Evolutionary conservation across 1,140 invertebrate species (phyloP), one percentile per base, ranked within the genome.

Genomic region (Steinernema khuongi): DNA sequence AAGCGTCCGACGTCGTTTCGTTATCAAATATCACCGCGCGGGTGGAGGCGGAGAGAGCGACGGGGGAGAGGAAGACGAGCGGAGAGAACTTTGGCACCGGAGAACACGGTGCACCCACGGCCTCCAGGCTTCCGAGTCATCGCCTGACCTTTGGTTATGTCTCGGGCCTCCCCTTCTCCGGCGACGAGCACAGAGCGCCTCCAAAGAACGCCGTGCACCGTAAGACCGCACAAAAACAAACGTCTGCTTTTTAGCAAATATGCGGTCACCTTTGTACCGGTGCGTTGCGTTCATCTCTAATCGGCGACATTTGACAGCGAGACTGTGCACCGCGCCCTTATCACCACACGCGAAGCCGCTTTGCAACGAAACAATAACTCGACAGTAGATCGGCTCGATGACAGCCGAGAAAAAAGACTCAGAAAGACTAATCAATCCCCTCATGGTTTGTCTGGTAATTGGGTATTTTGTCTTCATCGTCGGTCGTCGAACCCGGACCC

Each of bases 371-470:
- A 7, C 50, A 60, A 17, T 11, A 41, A 7, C n/a, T n/a, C 36
- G 7, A 41, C 22, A n/a, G 14, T 4, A n/a, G 22, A 60, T 22
- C 14, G 7, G 50, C 19, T 60, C 14, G 14, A n/a, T 41, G 7
- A 41, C 14, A 14, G 4, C 14, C 14, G 19, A 2, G 26, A 60
- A 60, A 60, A 60, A 2, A 60, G 50, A 60, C 50, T 60, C 50
- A 60, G 50, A 60, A 60, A 60, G 50, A 60, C 50, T 60, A 60
- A 60, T 60, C 50, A 60, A 17, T 60, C 50, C 50, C 50, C 14
- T n/a, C 50, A 60, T 60, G 50, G 50, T 22, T 60, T 7, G 26
- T 60, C 50, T 60, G 50, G 50, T 60, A 22, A 22, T n/a, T 17
- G 22, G 50, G 50, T 17, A 11, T n/a, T n/a, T 60, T 60, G 50